Conservation (phyloP, 2,888 invertebrate species). For the Tetropium fuscum region DNA sequence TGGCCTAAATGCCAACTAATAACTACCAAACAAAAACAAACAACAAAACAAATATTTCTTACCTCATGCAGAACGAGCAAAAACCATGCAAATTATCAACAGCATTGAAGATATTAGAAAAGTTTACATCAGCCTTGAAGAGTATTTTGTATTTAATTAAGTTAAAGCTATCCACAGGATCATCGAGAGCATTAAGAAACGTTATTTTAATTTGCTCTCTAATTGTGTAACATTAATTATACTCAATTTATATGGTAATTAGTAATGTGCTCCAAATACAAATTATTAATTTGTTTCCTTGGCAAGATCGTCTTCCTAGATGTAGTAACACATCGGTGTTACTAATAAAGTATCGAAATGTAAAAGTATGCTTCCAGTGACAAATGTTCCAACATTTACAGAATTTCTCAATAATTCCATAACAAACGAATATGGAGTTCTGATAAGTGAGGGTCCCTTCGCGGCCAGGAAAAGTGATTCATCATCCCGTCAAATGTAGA, state of each 20-base stretch:
- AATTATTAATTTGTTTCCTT: not conserved
- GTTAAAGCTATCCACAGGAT: conserved; percentile 27
- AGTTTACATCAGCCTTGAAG: conserved; percentile 15
- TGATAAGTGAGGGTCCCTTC: conserved; percentile 55
- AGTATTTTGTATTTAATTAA: conserved; percentile 14
- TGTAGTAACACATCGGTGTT: not conserved
- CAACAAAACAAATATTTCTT: not conserved
- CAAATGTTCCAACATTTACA: conserved; percentile 11
- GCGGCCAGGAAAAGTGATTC: conserved; percentile 67
- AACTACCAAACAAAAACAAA: not conserved
- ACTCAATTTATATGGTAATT: not conserved
- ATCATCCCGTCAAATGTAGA: conserved; percentile 72
- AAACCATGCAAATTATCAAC: conserved; percentile 20
- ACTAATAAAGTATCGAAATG: not conserved
- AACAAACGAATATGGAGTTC: conserved; percentile 39
- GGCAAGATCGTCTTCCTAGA: not conserved
- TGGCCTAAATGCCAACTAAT: not conserved
- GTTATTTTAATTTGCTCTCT: no score
- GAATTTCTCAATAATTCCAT: conserved; percentile 24
- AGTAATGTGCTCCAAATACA: not conserved
- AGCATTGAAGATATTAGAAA: not conserved
- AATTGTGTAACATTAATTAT: no score
- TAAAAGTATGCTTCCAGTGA: not conserved
- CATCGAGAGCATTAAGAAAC: no score
- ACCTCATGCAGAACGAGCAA: conserved; percentile 14